These are phyloP conservation scores for Poecile atricapillus DNA, from an alignment of 2,113 vertebrate species.

Conservation along the genomic window DNA sequence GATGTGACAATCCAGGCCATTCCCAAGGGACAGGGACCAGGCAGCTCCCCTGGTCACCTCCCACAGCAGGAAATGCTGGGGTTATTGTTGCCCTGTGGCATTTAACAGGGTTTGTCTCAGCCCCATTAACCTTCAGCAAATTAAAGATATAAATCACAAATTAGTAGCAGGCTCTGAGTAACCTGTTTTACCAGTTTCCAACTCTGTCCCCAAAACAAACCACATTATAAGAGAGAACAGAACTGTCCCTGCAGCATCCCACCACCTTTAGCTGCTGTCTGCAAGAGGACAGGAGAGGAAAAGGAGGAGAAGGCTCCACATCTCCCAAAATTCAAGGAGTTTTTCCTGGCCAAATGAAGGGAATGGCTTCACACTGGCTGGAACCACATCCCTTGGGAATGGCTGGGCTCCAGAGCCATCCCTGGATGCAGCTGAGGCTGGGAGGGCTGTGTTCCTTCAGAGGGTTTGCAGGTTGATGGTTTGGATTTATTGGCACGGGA, in stretches of 20 bases:
- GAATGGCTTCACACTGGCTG: background rate
- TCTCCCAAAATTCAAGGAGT: rapidly evolving
- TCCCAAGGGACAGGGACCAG: background rate
- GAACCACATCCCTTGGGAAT: background rate
- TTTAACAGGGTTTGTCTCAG: background rate
- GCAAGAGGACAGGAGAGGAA: background rate
- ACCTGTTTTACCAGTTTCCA: background rate
- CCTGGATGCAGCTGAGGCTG: rapidly evolving
- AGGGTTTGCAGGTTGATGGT: background rate
- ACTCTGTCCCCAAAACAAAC: background rate
- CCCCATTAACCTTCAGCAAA: background rate
- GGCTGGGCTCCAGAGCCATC: background rate
- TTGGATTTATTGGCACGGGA: background rate
- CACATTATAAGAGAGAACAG: background rate
- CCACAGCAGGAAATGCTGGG: background rate
- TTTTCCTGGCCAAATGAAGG: background rate
- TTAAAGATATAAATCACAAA: background rate
- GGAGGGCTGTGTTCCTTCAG: rapidly evolving
- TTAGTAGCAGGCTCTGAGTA: background rate
- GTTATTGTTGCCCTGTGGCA: background rate
- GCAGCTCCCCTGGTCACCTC: background rate
- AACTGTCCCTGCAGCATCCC: background rate
- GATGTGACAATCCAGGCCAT: background rate
- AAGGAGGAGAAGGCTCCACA: background rate
- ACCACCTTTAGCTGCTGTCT: background rate